Percentiles rank a stretch among this genome's conserved stretches.
Evolutionary conservation across 1,140 invertebrate species (phyloP).

Genomic region (Hormaphis cornu): DNA sequence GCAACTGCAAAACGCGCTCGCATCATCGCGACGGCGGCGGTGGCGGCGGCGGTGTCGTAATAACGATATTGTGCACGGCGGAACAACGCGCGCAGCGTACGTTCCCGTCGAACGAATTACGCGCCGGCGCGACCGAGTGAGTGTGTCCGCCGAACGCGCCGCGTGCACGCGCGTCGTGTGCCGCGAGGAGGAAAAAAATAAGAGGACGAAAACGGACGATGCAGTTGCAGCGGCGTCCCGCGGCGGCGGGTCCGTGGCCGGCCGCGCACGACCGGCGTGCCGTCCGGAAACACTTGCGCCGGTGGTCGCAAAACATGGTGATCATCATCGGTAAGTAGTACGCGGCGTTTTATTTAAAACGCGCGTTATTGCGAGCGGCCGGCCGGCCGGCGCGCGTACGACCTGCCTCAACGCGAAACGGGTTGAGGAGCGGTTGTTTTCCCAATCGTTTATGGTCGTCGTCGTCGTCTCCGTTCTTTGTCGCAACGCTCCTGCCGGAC

Average conservation of each 20-base stretch:
- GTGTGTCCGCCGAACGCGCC: too few relatives aligned
- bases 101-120: too few relatives aligned
- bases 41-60: too few relatives aligned
- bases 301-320: constrained; percentile 27
- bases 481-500: neutral
- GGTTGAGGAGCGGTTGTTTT: neutral
- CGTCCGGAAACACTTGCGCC: constrained; percentile 22
- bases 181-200: too few relatives aligned
- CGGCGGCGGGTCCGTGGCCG: constrained; percentile 18
- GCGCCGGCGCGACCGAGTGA: too few relatives aligned
- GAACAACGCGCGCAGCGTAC: too few relatives aligned
- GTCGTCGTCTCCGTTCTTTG: neutral
- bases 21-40: too few relatives aligned
- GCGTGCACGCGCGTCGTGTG: neutral
- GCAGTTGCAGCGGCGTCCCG: constrained; percentile 13
- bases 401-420: constrained; percentile 7
- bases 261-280: constrained; percentile 1
- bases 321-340: constrained; percentile 19
- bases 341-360: too few relatives aligned
- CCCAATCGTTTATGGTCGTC: neutral
- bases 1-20: too few relatives aligned
- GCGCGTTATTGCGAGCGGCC: too few relatives aligned
- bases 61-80: too few relatives aligned
- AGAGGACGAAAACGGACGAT: too few relatives aligned
- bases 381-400: neutral